These are phyloP conservation scores for Leptoclinus maculatus DNA, from an alignment of 2,797 vertebrate species.

Conservation along the genomic window DNA sequence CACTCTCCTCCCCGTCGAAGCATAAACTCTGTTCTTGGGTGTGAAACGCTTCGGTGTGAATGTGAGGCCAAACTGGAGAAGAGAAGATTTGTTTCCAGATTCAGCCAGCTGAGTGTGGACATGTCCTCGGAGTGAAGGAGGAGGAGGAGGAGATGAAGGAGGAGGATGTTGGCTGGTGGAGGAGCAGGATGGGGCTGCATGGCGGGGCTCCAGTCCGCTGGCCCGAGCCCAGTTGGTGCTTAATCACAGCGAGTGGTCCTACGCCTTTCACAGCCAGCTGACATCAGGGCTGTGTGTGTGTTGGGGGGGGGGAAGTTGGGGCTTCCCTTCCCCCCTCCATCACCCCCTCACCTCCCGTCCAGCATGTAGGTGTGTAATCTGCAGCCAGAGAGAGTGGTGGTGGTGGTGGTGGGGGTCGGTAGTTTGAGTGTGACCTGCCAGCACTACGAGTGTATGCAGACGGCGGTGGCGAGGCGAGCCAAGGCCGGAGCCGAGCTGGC, in stretches of 20 bases:
- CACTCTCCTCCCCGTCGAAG: not conserved
- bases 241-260: conserved; percentile 79
- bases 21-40: not conserved
- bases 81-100: conserved; percentile 19
- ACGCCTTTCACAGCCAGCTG: conserved; percentile 94
- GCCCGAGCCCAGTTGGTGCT: conserved; percentile 92
- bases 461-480: conserved; percentile 65
- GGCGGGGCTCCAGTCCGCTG: conserved; percentile 93
- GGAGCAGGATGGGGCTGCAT: conserved; percentile 75
- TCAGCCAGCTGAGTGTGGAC: conserved; percentile 32
- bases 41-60: not conserved
- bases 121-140: conserved; percentile 23
- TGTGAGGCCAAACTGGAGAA: not conserved
- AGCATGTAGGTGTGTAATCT: conserved; percentile 80
- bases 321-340: conserved; percentile 27
- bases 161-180: conserved; percentile 67
- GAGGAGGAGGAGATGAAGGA: conserved; percentile 25
- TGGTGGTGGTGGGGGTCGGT: conserved; percentile 16
- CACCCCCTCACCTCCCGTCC: conserved; percentile 33
- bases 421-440: conserved; percentile 72
- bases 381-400: conserved; percentile 50
- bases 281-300: conserved; percentile 89
- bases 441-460: conserved; percentile 65
- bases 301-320: conserved; percentile 44
- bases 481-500: conserved; percentile 74